Evolutionary conservation across 23 tunicate species (phyloP).

Genomic region (Styela clava): DNA sequence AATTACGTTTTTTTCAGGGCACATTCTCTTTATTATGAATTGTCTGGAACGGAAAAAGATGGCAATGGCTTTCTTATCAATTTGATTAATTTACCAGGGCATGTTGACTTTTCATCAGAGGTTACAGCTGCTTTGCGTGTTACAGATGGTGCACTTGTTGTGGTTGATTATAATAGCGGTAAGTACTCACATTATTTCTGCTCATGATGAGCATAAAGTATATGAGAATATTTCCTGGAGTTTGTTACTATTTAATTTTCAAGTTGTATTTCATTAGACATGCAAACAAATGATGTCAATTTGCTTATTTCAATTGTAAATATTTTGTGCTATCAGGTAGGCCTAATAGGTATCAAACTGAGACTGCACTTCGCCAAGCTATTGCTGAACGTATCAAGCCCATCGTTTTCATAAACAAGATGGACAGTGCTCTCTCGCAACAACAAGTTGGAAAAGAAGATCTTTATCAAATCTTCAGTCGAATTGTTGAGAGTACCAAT

Average conservation of each 20-base stretch:
- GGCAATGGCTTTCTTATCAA: conserved; percentile 94
- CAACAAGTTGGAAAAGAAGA: conserved; percentile 80
- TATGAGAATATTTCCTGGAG: too few species aligned
- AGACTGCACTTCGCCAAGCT: conserved; percentile 95
- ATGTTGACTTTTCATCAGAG: conserved; percentile 97
- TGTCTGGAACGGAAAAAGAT: conserved; percentile 56
- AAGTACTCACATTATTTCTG: conserved; percentile 18
- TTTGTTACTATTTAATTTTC: too few species aligned
- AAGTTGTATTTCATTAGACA: too few species aligned
- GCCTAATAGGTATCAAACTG: conserved; percentile 95
- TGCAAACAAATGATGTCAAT: too few species aligned
- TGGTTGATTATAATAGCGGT: conserved; percentile 96
- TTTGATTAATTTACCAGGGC: conserved; percentile 94
- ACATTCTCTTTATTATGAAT: conserved; percentile 75
- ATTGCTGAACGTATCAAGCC: conserved; percentile 95
- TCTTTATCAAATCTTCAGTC: conserved; percentile 82
- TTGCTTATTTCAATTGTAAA: too few species aligned
- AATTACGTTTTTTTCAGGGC: conserved; percentile 64
- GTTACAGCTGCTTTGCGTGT: conserved; percentile 99
- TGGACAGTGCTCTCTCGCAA: conserved; percentile 96
- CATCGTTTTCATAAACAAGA: conserved; percentile 96
- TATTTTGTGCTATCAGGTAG: conserved; percentile 35
- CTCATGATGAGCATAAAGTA: too few species aligned
- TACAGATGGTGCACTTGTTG: conserved; percentile 97
- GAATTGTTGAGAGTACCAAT: conserved; percentile 93